Evolutionary conservation across 2,888 invertebrate genomes (phyloP), one percentile per base, ranked within the genome.

Genomic region (Syritta pipiens): DNA sequence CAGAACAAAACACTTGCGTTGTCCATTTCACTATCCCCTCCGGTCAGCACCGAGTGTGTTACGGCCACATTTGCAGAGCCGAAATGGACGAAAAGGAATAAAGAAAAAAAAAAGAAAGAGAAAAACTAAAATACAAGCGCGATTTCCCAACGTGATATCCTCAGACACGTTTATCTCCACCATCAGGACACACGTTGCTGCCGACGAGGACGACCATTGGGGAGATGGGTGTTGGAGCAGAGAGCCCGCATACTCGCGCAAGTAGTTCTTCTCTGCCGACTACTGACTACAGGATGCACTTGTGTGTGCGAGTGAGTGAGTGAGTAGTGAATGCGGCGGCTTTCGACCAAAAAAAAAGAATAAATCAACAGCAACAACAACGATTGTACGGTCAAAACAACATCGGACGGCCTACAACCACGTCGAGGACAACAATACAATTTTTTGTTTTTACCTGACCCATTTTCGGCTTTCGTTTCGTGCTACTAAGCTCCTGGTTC

Each of bases 391-490:
- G 77, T 48, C 77, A 71, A 65, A 65, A 48, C 20, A 71, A 40
- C 32, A 24, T 30, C 53, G 12, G 22, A 40, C 28, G 20, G 30
- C 6, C 42, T 9, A 32, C 9, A 26, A 48, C 62, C 37, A 40
- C 37, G 40, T 65, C 40, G 26, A 71, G 14, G 55, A 7, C 37
- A 46, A 65, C 37, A 17, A 14, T 14, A 37, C 37, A 37, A 37
- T 17, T 40, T 60, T 42, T 14, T 59, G 48, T 65, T 67, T 65
- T 67, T 46, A 77, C 71, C 77, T 77, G 77, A 72, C 77, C 77
- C 77, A 77, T 67, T 65, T 77, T 77, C 35, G 55, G 72, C 28
- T 42, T 71, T 60, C 35, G 53, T 77, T 40, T 42, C 35, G 49
- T 42, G n/a, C n/a, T n/a, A n/a, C n/a, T n/a, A n/a, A n/a, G n/a